Evolutionary conservation across 2,797 vertebrate genomes (phyloP).

Genomic region (Triplophysa yarkandensis): DNA sequence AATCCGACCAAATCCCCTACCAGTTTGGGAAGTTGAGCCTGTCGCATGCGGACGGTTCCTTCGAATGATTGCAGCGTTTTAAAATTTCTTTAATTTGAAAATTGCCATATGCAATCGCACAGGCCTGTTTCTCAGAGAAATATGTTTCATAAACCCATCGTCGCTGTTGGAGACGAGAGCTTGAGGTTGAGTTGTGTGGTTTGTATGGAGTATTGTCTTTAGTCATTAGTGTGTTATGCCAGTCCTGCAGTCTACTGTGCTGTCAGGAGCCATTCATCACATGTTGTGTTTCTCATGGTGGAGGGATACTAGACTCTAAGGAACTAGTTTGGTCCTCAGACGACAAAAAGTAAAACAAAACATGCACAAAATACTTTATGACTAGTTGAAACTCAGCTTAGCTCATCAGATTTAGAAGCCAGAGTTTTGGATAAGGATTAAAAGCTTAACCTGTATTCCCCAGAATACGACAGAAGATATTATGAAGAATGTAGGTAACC

Average conservation of each 20-base stretch:
- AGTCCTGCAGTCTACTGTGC: constrained; percentile 33
- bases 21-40: constrained; percentile 15
- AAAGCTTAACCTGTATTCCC: too few relatives aligned
- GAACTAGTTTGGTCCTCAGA: neutral
- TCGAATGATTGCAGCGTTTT: constrained; percentile 61
- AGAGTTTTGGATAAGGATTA: too few relatives aligned
- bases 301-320: neutral
- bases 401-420: too few relatives aligned
- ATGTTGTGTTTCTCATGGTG: constrained; percentile 16
- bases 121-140: constrained; percentile 53
- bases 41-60: constrained; percentile 52
- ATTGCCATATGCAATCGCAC: constrained; percentile 67
- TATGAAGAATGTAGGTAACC: too few relatives aligned
- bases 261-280: constrained; percentile 27
- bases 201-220: constrained; percentile 42
- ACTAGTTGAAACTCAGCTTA: neutral
- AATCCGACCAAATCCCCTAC: constrained; percentile 10
- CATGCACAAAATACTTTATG: neutral
- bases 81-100: constrained; percentile 66
- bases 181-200: constrained; percentile 51
- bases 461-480: too few relatives aligned
- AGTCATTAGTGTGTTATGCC: constrained; percentile 47
- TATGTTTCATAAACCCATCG: constrained; percentile 54
- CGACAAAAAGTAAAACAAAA: neutral
- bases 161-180: constrained; percentile 52